A percentile compares a stretch with the other conserved stretches of the same genome.
Conservation (phyloP, 2,797 vertebrate species). For the Galagoides demidoff region DNA sequence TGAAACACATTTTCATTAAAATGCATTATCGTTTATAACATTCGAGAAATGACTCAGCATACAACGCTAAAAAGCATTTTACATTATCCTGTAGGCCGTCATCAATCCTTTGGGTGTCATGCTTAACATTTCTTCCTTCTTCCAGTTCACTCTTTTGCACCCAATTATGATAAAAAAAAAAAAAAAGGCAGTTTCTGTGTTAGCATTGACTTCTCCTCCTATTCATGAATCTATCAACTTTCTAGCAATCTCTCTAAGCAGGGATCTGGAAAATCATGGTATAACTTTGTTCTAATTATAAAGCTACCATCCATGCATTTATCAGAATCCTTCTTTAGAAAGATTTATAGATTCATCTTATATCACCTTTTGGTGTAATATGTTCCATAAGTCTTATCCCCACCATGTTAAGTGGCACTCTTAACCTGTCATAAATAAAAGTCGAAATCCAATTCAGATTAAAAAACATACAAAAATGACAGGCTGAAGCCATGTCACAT, state of each 20-base stretch:
- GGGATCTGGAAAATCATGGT: neutral
- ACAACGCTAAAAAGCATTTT: slow-evolving; percentile 52
- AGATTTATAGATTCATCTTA: slow-evolving; percentile 56
- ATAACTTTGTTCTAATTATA: slow-evolving; percentile 44
- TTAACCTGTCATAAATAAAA: slow-evolving; percentile 56
- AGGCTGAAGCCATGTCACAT: slow-evolving; percentile 26
- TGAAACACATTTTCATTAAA: slow-evolving; percentile 59
- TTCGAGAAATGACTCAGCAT: slow-evolving; percentile 59
- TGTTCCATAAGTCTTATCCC: slow-evolving; percentile 44
- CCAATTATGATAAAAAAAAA: slow-evolving; percentile 32
- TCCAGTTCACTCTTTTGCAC: slow-evolving; percentile 13
- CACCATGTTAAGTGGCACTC: slow-evolving; percentile 45
- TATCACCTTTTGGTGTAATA: slow-evolving; percentile 46
- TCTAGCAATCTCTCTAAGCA: slow-evolving; percentile 6
- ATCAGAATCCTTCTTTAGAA: slow-evolving; percentile 53
- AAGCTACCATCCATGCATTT: slow-evolving; percentile 54
- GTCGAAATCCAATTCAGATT: slow-evolving; percentile 41
- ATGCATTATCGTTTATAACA: slow-evolving; percentile 22
- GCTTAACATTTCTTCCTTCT: slow-evolving; percentile 55
- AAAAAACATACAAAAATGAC: slow-evolving; percentile 55
- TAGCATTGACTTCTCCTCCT: slow-evolving; percentile 36
- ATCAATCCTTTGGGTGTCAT: slow-evolving; percentile 38
- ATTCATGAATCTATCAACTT: slow-evolving; percentile 32
- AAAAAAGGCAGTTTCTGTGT: slow-evolving; percentile 7
- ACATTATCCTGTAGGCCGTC: neutral